Base-by-base conservation (phyloP, 1,140 invertebrate genomes). In the Polyergus mexicanus region DNA sequence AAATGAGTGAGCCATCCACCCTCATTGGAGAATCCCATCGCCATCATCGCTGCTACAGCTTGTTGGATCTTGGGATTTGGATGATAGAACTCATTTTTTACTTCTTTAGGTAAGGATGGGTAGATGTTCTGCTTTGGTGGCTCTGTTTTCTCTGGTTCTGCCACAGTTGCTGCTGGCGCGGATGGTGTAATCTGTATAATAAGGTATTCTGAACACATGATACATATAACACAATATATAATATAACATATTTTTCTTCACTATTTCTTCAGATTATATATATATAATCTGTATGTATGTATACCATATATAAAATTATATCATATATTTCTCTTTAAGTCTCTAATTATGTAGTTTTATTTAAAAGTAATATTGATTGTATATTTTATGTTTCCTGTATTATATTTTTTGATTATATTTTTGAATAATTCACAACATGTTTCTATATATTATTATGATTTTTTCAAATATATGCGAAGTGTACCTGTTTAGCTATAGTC, bases 11-110 rank as follows among this genome's bases (percentile, higher is more conserved):
- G 93, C 96, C 96, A 96, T 47, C 95, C 95, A 65, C 96, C 96
- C 78, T 98, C 97, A 92, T 98, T 97, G 68, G 96, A 96, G 93
- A 98, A 98, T 44, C 98, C 98, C 98, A 98, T 98, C 2, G 96
- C 93, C 92, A 97, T 95, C 97, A 98, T 98, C 60, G 96, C 95
- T 66, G 96, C 93, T 65, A 98, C 93, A 51, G 96, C 95, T 4
- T 93, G 92, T 74, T 96, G 96, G 71, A 97, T 96, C 77, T 95
- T 95, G 16, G 96, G 95, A 94, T 97, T 96, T 95, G 94, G 60
- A 92, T 95, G 92, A 88, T 86, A 91, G 54, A 91, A 22, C 54
- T 84, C 16, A 22, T 71, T 28, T 32, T 2, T 60, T 25, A 88
- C 58, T 81, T 78, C 44, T 54, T 86, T 19, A 68, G 91, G 88